These are phyloP conservation scores for Eubasilissa splendida DNA, from an alignment of 2,888 invertebrate species.

Conservation along the genomic window DNA sequence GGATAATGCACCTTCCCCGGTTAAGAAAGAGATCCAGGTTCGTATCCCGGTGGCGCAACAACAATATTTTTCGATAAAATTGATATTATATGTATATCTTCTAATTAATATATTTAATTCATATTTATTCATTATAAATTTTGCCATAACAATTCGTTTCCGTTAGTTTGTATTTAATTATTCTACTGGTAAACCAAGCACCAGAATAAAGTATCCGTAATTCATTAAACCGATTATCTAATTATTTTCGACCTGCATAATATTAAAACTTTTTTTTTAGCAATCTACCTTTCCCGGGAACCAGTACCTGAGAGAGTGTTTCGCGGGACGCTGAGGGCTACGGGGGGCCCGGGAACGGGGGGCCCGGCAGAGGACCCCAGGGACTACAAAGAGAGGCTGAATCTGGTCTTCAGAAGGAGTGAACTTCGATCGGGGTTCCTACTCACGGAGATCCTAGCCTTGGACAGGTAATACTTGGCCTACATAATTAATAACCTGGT, in stretches of 20 bases:
- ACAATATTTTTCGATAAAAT: no score
- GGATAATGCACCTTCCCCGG: no score
- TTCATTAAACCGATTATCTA: no score
- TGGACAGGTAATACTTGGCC: constrained; percentile 80
- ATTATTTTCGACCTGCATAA: background rate
- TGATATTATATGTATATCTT: no score
- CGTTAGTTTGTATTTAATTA: no score
- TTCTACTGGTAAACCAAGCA: no score
- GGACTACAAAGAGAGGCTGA: constrained; percentile 83
- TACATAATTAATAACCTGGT: background rate
- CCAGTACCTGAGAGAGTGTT: constrained; percentile 86
- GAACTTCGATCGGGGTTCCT: constrained; percentile 83
- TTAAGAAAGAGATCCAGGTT: no score
- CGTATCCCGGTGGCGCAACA: no score
- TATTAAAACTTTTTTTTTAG: constrained; percentile 68
- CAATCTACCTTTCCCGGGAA: constrained; percentile 81
- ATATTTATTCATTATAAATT: no score
- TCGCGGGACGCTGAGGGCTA: constrained; percentile 84
- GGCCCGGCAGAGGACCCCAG: constrained; percentile 79
- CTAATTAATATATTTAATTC: no score
- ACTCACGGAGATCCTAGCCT: constrained; percentile 85
- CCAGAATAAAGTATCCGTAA: no score
- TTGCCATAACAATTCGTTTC: no score
- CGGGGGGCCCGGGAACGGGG: constrained; percentile 78
- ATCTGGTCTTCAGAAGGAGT: constrained; percentile 82